Evolutionary conservation across 1,140 invertebrate species (phyloP).

Genomic region (Drosophila grimshawi): DNA sequence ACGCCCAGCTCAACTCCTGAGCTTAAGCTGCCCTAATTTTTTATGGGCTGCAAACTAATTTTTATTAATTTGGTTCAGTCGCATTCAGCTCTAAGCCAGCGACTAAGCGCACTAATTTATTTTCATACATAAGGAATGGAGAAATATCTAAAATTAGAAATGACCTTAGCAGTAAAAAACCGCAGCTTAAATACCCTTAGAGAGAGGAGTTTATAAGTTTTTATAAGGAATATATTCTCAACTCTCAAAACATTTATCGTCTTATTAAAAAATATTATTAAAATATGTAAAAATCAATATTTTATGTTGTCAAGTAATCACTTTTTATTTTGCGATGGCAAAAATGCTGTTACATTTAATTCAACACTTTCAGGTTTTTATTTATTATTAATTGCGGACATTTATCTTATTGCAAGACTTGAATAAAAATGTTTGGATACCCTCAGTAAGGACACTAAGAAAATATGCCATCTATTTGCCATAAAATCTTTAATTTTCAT

Average conservation of each 20-base stretch:
- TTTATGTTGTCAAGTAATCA: too few species aligned
- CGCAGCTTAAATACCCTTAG: slow-evolving; percentile 4
- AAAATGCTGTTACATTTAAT: too few species aligned
- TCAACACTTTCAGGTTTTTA: too few species aligned
- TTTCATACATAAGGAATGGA: slow-evolving; percentile 50
- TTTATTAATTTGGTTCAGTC: slow-evolving; percentile 71
- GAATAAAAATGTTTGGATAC: neutral
- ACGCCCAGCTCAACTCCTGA: neutral
- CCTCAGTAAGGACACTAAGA: neutral
- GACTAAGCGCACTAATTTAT: slow-evolving; percentile 69
- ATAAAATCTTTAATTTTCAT: slow-evolving; percentile 73
- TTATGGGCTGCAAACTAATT: slow-evolving; percentile 79
- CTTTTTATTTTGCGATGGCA: too few species aligned
- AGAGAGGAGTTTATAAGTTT: too few species aligned
- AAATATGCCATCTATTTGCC: slow-evolving; percentile 29
- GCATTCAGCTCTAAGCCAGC: slow-evolving; percentile 33
- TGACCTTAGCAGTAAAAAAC: slow-evolving; percentile 15
- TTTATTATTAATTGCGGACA: too few species aligned
- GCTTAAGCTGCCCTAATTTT: slow-evolving; percentile 76
- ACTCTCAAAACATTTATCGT: too few species aligned
- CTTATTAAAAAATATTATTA: too few species aligned
- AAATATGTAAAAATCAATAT: too few species aligned
- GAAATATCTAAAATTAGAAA: slow-evolving; percentile 16
- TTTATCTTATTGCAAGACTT: too few species aligned
- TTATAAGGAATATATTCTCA: too few species aligned